Conservation (phyloP, 37 sponge, comb jelly and placozoan genomes). For the Corticium candelabrum region DNA sequence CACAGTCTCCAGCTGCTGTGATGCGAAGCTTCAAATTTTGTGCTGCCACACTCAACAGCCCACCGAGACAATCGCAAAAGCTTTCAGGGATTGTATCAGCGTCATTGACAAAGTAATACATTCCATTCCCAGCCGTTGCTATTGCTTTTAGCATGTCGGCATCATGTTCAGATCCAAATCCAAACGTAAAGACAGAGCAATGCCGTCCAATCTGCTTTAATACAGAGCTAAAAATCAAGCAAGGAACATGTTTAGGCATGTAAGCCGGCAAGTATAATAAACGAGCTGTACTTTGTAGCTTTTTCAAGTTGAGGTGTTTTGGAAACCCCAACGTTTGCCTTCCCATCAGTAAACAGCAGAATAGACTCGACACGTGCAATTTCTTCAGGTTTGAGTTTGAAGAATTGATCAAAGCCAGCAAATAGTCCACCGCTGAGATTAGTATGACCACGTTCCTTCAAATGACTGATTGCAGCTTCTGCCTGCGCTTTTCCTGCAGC, state of each 20-base stretch:
- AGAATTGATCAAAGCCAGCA: slow-evolving; percentile 65
- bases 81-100: slow-evolving; percentile 87
- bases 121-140: slow-evolving; percentile 76
- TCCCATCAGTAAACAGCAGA: slow-evolving; percentile 86
- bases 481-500: slow-evolving; percentile 65
- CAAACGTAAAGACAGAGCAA: slow-evolving; percentile 83
- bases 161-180: slow-evolving; percentile 81
- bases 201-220: slow-evolving; percentile 71
- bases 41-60: slow-evolving; percentile 86
- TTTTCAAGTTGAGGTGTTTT: slow-evolving; percentile 39
- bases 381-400: slow-evolving; percentile 9
- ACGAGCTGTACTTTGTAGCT: slow-evolving; percentile 85
- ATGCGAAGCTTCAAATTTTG: slow-evolving; percentile 67
- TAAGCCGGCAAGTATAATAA: no score
- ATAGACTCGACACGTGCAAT: slow-evolving; percentile 74
- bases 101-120: slow-evolving; percentile 84
- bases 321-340: slow-evolving; percentile 78
- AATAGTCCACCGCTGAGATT: slow-evolving; percentile 91
- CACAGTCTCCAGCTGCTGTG: slow-evolving; percentile 21
- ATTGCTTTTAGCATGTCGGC: slow-evolving; percentile 50
- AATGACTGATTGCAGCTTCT: slow-evolving; percentile 48
- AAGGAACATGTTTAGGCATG: no score
- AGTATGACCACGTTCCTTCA: slow-evolving; percentile 83
- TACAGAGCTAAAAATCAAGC: slow-evolving; percentile 44
- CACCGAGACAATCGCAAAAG: slow-evolving; percentile 93